Evolutionary conservation across 2,113 vertebrate species (phyloP).

Genomic region (Mirza zaza): DNA sequence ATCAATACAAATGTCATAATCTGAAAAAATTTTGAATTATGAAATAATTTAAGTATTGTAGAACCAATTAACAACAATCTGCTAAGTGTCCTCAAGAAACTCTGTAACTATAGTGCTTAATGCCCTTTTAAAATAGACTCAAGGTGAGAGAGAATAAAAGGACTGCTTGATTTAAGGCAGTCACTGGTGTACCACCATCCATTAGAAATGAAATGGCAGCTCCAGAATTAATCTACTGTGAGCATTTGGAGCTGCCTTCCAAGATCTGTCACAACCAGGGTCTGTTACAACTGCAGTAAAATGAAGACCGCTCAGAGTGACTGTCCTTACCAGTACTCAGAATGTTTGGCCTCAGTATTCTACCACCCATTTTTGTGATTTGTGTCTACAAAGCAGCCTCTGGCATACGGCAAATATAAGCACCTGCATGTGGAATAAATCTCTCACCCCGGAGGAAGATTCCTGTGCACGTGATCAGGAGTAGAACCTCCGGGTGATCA

Average conservation of each 20-base stretch:
- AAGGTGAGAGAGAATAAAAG: neutral
- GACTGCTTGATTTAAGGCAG: neutral
- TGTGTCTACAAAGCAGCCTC: neutral
- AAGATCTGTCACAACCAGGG: neutral
- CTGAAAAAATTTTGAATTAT: neutral
- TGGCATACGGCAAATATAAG: neutral
- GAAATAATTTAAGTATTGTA: slow-evolving; percentile 16
- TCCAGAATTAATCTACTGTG: fast-evolving
- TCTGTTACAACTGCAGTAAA: neutral
- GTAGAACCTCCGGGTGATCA: fast-evolving
- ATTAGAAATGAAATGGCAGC: fast-evolving
- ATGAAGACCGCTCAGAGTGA: fast-evolving
- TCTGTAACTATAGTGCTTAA: neutral
- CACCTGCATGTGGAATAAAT: fast-evolving
- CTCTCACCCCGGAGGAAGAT: neutral
- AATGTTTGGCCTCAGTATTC: neutral
- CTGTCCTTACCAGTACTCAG: neutral
- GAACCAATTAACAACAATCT: neutral
- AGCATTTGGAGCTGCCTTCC: neutral
- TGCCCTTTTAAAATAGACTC: neutral
- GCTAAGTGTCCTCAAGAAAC: neutral
- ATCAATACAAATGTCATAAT: neutral
- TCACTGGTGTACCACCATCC: neutral
- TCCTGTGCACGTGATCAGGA: neutral
- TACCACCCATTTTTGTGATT: neutral